Conservation (phyloP, 2,888 invertebrate species). For the Leptogaster cylindrica region DNA sequence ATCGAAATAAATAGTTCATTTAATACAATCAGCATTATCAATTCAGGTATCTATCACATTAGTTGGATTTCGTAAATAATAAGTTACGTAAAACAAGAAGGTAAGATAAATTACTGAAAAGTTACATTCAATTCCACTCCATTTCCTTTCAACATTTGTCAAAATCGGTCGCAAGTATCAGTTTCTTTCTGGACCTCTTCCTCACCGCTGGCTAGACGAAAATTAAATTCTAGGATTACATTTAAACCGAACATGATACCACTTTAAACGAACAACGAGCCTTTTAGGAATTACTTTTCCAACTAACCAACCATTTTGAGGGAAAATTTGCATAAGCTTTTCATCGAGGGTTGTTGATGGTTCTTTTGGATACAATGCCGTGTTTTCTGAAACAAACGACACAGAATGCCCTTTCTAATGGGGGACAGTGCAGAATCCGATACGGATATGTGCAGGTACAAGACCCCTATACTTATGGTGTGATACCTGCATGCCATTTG, state of each 20-base stretch:
- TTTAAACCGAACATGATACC: slow-evolving; percentile 41
- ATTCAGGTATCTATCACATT: too few relatives aligned
- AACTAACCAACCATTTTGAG: slow-evolving; percentile 39
- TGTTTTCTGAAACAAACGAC: slow-evolving; percentile 10
- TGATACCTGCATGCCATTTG: slow-evolving; percentile 19
- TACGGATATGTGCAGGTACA: slow-evolving; percentile 2
- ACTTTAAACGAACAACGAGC: slow-evolving; percentile 39
- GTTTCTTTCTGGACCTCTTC: not conserved
- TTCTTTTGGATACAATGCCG: not conserved
- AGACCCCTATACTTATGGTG: slow-evolving; percentile 18
- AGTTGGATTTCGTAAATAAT: too few relatives aligned
- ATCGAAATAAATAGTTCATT: too few relatives aligned
- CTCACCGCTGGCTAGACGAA: slow-evolving; percentile 11
- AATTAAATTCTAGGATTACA: slow-evolving; percentile 41
- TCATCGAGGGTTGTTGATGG: slow-evolving; percentile 27
- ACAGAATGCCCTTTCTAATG: slow-evolving; percentile 7
- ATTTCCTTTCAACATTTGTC: too few relatives aligned
- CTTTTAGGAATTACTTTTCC: slow-evolving; percentile 39
- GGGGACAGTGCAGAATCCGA: slow-evolving; percentile 9
- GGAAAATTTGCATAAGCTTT: slow-evolving; percentile 41
- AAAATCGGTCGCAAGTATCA: slow-evolving; percentile 9
- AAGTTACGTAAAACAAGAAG: too few relatives aligned
- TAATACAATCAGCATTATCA: too few relatives aligned
- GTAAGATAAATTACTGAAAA: too few relatives aligned
- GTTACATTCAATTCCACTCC: too few relatives aligned